These are phyloP conservation scores for Ictalurus furcatus DNA, from an alignment of 2,113 vertebrate genomes.

Conservation along the genomic window DNA sequence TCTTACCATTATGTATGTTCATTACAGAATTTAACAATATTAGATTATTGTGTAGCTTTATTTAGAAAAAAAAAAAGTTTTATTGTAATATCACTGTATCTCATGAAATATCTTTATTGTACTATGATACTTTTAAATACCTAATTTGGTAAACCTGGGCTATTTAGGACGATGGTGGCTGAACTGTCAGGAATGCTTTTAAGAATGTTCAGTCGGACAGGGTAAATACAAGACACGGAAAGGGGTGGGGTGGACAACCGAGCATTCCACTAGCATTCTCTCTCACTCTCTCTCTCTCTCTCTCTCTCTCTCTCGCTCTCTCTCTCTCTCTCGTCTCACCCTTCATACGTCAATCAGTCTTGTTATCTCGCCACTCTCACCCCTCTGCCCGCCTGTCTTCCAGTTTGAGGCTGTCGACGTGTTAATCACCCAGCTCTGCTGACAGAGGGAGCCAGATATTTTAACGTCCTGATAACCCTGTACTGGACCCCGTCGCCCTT, in stretches of 20 bases:
- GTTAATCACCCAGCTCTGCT: conserved; percentile 66
- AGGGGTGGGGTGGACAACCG: conserved; percentile 29
- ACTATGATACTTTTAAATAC: conserved; percentile 32
- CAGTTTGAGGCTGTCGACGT: conserved; percentile 56
- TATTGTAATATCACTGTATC: not conserved
- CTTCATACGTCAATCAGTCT: conserved; percentile 64
- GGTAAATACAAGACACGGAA: conserved; percentile 32
- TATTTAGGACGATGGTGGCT: conserved; percentile 48
- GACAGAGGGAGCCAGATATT: conserved; percentile 73
- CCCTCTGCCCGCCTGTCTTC: conserved; percentile 52
- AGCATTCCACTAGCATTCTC: conserved; percentile 56
- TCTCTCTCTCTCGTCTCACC: conserved; percentile 45
- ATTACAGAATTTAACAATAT: not conserved
- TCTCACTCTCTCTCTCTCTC: conserved; percentile 5
- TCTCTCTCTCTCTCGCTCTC: conserved; percentile 36
- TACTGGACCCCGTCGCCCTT: conserved; percentile 47
- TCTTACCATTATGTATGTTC: not conserved
- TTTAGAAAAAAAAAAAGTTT: not conserved
- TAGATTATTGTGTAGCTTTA: not conserved
- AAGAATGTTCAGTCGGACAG: conserved; percentile 51
- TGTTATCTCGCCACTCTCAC: conserved; percentile 64
- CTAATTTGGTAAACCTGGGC: conserved; percentile 52
- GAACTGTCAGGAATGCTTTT: conserved; percentile 55
- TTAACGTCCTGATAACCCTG: conserved; percentile 69
- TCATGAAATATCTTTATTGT: conserved; percentile 7